A percentile compares a stretch with the other conserved stretches of the same genome.
Conservation (phyloP, 2,797 vertebrate genomes). For the Cossypha caffra region DNA sequence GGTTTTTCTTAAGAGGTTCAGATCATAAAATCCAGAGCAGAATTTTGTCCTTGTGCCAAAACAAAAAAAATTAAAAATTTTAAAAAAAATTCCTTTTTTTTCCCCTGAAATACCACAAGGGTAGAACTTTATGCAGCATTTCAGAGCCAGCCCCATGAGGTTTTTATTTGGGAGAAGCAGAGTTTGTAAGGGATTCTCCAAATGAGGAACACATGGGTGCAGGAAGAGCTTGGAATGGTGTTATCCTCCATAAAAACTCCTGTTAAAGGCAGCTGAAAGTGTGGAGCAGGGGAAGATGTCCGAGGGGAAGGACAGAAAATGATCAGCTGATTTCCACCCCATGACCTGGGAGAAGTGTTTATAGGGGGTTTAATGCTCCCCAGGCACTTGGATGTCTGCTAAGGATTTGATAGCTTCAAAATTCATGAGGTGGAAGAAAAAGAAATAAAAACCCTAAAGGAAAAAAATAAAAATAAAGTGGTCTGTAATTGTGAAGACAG, state of each 20-base stretch:
- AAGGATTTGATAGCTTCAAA: background rate
- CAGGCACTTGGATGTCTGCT: background rate
- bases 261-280: background rate
- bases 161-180: constrained; percentile 67
- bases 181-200: background rate
- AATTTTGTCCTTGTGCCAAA: background rate
- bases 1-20: constrained; percentile 1
- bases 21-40: constrained; percentile 39
- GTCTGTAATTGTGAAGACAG: background rate
- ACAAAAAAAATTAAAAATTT: background rate
- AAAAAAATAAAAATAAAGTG: too few species aligned
- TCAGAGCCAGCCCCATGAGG: constrained; percentile 43
- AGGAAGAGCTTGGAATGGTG: constrained; percentile 21
- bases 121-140: background rate
- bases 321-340: background rate
- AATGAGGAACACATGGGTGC: constrained; percentile 64
- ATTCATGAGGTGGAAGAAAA: background rate
- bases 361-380: background rate
- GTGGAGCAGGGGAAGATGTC: background rate
- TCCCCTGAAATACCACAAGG: background rate
- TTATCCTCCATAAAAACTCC: constrained; percentile 35
- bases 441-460: background rate
- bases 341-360: background rate
- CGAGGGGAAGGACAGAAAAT: background rate
- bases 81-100: background rate